These are phyloP conservation scores for Bryconaethiops microstoma DNA, from an alignment of 2,797 vertebrate genomes.

Conservation along the genomic window DNA sequence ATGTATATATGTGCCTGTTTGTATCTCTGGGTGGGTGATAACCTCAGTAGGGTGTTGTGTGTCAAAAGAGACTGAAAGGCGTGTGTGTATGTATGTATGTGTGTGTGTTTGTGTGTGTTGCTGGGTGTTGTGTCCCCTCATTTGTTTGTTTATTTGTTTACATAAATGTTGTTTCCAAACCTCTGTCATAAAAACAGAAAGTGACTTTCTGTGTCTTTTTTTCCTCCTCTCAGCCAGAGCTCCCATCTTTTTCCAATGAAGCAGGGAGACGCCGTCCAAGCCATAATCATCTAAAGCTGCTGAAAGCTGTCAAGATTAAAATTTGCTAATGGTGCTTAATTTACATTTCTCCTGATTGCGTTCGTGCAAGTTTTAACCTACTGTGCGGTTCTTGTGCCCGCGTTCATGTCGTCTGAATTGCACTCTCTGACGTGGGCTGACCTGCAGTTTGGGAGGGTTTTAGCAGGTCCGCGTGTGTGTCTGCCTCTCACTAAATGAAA, in stretches of 20 bases:
- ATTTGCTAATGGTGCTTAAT: slow-evolving; percentile 47
- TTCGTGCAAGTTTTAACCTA: slow-evolving; percentile 27
- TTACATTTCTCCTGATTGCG: slow-evolving; percentile 39
- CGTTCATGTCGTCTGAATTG: not conserved
- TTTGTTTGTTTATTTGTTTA: slow-evolving; percentile 73
- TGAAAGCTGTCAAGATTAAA: slow-evolving; percentile 49
- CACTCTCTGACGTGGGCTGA: not conserved
- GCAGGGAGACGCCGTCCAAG: slow-evolving; percentile 36
- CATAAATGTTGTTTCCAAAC: slow-evolving; percentile 61
- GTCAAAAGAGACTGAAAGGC: slow-evolving; percentile 62
- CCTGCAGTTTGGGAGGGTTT: not conserved
- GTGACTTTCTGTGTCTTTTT: slow-evolving; percentile 18
- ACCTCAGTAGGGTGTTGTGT: slow-evolving; percentile 61
- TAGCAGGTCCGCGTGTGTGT: not conserved
- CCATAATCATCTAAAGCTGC: slow-evolving; percentile 51
- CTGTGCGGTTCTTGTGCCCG: slow-evolving; percentile 15
- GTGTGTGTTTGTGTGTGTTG: slow-evolving; percentile 66
- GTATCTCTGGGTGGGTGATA: slow-evolving; percentile 65
- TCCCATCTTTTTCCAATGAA: slow-evolving; percentile 58
- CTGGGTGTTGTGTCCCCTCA: slow-evolving; percentile 61
- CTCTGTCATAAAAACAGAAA: slow-evolving; percentile 63
- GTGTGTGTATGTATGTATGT: no score
- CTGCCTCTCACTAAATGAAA: not conserved
- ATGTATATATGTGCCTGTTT: slow-evolving; percentile 50
- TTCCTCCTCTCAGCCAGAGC: slow-evolving; percentile 13